Evolutionary conservation across 2,888 invertebrate genomes (phyloP).

Genomic region (Aphodius granarius): DNA sequence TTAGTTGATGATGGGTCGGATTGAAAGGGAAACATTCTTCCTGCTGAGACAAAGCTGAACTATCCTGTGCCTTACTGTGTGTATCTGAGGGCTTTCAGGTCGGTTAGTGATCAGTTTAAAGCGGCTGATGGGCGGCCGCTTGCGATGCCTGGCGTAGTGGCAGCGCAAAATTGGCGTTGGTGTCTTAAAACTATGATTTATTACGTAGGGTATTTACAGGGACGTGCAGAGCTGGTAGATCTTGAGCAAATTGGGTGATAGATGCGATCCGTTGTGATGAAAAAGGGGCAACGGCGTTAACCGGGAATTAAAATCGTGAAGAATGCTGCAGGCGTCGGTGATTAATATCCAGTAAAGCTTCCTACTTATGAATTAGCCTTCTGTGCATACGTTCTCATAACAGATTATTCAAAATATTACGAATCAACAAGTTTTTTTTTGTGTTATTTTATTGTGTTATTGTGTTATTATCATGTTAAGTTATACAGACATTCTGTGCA

Average conservation of each 20-base stretch:
- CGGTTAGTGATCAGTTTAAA: background rate
- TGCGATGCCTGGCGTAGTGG: background rate
- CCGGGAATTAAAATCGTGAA: too few species aligned
- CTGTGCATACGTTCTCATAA: too few species aligned
- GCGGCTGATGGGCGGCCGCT: background rate
- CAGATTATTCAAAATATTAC: too few species aligned
- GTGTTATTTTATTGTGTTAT: too few species aligned
- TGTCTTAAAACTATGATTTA: background rate
- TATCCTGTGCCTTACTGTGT: background rate
- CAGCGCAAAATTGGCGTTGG: background rate
- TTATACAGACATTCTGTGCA: too few species aligned
- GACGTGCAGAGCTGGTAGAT: background rate
- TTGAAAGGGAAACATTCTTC: slow-evolving; percentile 11
- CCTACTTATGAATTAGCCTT: too few species aligned
- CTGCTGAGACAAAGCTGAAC: slow-evolving; percentile 5
- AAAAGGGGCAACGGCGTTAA: too few species aligned
- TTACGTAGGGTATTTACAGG: background rate
- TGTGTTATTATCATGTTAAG: too few species aligned
- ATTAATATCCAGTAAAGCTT: too few species aligned
- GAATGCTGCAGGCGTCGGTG: too few species aligned
- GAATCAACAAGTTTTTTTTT: too few species aligned
- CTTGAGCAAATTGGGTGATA: background rate
- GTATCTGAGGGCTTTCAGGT: background rate
- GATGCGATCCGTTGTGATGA: too few species aligned
- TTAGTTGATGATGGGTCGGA: slow-evolving; percentile 15